Conservation (phyloP, 2,797 vertebrate species). For the Enteromius paludinosus region DNA sequence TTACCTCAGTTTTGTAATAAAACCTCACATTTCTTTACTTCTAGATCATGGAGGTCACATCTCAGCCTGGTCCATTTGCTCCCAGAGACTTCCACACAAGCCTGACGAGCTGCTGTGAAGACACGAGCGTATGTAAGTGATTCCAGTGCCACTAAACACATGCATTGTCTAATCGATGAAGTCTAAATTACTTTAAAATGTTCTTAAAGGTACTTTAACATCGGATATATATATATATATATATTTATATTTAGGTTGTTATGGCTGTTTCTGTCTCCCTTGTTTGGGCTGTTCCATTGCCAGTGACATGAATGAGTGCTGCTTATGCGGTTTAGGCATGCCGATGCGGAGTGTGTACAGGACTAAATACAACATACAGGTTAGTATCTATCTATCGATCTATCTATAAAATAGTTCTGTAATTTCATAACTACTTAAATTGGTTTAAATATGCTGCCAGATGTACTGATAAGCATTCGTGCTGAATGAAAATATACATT, state of each 20-base stretch:
- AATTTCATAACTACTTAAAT: background rate
- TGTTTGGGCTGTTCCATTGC: conserved; percentile 81
- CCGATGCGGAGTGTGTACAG: conserved; percentile 84
- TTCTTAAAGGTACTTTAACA: background rate
- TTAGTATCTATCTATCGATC: background rate
- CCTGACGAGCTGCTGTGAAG: conserved; percentile 72
- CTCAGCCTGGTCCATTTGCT: conserved; percentile 67
- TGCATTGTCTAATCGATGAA: background rate
- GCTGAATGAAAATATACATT: background rate
- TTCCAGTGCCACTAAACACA: background rate
- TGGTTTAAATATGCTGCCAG: background rate
- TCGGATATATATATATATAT: too few species aligned
- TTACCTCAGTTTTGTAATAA: background rate
- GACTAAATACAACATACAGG: conserved; percentile 67
- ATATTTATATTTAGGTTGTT: conserved; percentile 69
- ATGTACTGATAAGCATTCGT: background rate
- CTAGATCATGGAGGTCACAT: conserved; percentile 70
- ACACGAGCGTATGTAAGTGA: conserved; percentile 80
- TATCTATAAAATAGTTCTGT: background rate
- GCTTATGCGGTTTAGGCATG: conserved; percentile 70
- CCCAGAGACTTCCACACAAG: conserved; percentile 76
- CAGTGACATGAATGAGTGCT: conserved; percentile 82
- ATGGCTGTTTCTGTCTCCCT: conserved; percentile 65
- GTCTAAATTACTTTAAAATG: too few species aligned
- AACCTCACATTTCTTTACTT: background rate